phyloP scores from a whole-genome alignment of 2,113 vertebrate genomes.

The Ictalurus furcatus region DNA sequence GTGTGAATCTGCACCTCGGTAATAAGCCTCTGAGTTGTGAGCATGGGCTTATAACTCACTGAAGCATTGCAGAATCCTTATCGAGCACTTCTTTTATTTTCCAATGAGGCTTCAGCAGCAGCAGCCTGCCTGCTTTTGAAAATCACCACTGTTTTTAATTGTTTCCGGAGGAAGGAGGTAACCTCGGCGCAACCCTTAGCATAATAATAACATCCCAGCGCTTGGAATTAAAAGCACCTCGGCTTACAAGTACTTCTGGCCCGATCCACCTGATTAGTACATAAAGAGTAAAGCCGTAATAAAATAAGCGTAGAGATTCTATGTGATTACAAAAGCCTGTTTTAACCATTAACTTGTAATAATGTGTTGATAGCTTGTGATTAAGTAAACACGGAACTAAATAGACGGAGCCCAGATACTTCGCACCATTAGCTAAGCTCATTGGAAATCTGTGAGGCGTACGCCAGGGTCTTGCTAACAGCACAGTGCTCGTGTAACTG shows the following conservation, averaged over 20 bases:
- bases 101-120: constrained; percentile 26
- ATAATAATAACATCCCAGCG: constrained; percentile 5
- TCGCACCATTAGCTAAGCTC: constrained; percentile 52
- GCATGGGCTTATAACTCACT: constrained; percentile 47
- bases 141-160: constrained; percentile 54
- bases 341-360: constrained; percentile 53
- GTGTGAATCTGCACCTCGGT: constrained; percentile 41
- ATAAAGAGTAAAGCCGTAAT: constrained; percentile 45
- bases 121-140: constrained; percentile 24
- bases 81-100: constrained; percentile 52
- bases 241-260: constrained; percentile 38
- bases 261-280: constrained; percentile 44
- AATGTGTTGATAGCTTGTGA: constrained; percentile 51
- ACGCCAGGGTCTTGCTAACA: constrained; percentile 24
- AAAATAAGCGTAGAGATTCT: constrained; percentile 41
- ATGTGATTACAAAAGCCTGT: constrained; percentile 44
- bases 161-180: constrained; percentile 50
- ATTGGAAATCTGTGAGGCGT: constrained; percentile 52
- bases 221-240: constrained; percentile 32
- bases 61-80: constrained; percentile 51
- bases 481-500: constrained; percentile 17
- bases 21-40: constrained; percentile 41
- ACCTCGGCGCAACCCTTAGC: constrained; percentile 42
- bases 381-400: constrained; percentile 54
- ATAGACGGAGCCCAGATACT: constrained; percentile 36